Evolutionary conservation across 2,888 invertebrate species (phyloP), one percentile per base, ranked within the genome.

Genomic region (Entomobrya multifasciata): DNA sequence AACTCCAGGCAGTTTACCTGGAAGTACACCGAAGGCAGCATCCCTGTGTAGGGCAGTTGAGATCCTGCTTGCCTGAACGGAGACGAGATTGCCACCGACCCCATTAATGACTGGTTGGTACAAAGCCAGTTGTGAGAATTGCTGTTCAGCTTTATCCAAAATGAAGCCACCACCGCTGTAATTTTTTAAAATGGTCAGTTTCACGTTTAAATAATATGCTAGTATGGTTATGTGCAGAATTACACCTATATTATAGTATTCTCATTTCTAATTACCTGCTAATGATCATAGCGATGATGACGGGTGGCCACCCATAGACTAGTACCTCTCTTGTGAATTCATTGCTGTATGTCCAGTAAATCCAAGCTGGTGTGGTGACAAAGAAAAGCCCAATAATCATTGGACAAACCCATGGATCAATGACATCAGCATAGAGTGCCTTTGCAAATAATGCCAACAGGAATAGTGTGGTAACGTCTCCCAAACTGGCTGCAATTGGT

Each of bases 41-140:
- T 94, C 93, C 91, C 94, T 94, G 92, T 96, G 96, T 70, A 96
- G 93, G 17, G 95, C 94, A 11, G 96, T 96, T 0, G 96, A 96
- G 91, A 96, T 94, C 91, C 96, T 93, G 92, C 95, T 95, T 4
- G 96, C 95, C 92, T 96, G 94, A 15, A 96, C 95, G 15, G 96
- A 96, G 0, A 96, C 96, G 90, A 96, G 93, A 92, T 96, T 96
- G 3, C 96, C 96, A 22, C 96, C 96, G 27, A 96, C 96, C 27
- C 96, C 96, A 92, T 96, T 96, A 90, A 96, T 95, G 17, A 96
- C 96, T n/a, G 96, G 96, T 93, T 96, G 96, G 92, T 95, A 96
- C 20, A 96, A 95, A 52, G 96, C 96, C 87, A 96, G 94, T 80
- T 95, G 95, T 90, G 94, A 94, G 92, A 95, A 96, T 83, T 94